These are phyloP conservation scores for Frankliniella fusca DNA, from an alignment of 2,888 invertebrate species.

Conservation along the genomic window DNA sequence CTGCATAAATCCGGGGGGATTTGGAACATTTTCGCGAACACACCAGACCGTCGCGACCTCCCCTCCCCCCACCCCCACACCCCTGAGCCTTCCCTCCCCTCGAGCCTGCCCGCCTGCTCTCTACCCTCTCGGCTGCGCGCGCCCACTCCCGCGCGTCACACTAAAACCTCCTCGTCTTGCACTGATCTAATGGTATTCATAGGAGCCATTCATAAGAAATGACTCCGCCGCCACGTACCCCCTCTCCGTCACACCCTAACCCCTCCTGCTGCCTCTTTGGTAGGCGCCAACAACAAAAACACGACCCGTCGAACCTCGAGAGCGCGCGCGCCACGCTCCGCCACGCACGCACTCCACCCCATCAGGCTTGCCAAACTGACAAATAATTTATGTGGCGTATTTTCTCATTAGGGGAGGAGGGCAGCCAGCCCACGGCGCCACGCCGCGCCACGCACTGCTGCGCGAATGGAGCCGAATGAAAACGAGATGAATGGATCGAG, in stretches of 20 bases:
- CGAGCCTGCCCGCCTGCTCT: no score
- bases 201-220: neutral
- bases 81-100: neutral
- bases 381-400: constrained; percentile 21
- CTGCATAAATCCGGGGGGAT: constrained; percentile 5
- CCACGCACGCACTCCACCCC: no score
- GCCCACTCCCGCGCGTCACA: neutral
- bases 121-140: neutral
- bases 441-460: no score
- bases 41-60: neutral
- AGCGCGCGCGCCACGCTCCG: no score
- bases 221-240: neutral
- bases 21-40: constrained; percentile 3
- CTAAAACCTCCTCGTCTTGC: neutral
- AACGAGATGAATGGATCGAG: constrained; percentile 22
- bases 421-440: neutral
- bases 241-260: neutral
- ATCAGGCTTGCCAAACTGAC: neutral
- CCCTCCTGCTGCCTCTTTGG: neutral
- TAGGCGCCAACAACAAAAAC: neutral
- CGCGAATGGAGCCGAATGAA: neutral
- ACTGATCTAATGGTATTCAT: constrained; percentile 18
- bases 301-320: no score
- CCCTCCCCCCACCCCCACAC: neutral
- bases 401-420: neutral